phyloP scores from a whole-genome alignment of 1,140 invertebrate genomes.

The Ctenoplectra terminalis region DNA sequence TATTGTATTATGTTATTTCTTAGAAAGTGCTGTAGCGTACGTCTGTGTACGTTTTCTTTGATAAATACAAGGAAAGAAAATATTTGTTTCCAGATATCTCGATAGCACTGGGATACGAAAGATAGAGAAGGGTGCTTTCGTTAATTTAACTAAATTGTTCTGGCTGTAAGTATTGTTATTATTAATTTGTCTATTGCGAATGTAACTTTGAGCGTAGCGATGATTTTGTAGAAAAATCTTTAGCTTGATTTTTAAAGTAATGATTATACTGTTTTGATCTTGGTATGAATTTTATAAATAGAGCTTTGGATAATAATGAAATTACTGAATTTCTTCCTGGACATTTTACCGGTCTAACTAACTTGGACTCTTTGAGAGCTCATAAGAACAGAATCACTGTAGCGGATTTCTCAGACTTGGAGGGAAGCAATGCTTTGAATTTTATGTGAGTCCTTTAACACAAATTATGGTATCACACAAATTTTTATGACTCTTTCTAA shows the following conservation, averaged over 20 bases:
- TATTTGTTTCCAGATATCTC: conserved; percentile 68
- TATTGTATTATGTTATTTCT: too few species aligned
- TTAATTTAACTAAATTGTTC: conserved; percentile 65
- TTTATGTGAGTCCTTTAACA: conserved; percentile 78
- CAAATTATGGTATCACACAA: not conserved
- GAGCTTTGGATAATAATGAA: conserved; percentile 81
- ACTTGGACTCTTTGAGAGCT: conserved; percentile 80
- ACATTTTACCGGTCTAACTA: conserved; percentile 77
- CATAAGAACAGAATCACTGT: conserved; percentile 78
- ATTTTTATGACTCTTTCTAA: too few species aligned
- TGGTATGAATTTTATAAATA: conserved; percentile 65
- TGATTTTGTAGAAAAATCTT: too few species aligned
- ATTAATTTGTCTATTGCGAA: too few species aligned
- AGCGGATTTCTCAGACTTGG: conserved; percentile 79
- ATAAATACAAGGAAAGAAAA: not conserved
- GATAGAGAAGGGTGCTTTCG: conserved; percentile 68
- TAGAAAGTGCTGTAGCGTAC: too few species aligned
- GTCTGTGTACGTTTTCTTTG: too few species aligned
- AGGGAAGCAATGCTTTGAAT: conserved; percentile 77
- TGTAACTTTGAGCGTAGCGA: too few species aligned
- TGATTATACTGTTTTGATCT: too few species aligned
- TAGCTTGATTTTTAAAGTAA: too few species aligned
- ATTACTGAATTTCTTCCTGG: conserved; percentile 77
- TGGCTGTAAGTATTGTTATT: conserved; percentile 73
- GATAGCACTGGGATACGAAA: conserved; percentile 66